Evolutionary conservation across 2,113 vertebrate genomes (phyloP).

Genomic region (Ceratotherium simum): DNA sequence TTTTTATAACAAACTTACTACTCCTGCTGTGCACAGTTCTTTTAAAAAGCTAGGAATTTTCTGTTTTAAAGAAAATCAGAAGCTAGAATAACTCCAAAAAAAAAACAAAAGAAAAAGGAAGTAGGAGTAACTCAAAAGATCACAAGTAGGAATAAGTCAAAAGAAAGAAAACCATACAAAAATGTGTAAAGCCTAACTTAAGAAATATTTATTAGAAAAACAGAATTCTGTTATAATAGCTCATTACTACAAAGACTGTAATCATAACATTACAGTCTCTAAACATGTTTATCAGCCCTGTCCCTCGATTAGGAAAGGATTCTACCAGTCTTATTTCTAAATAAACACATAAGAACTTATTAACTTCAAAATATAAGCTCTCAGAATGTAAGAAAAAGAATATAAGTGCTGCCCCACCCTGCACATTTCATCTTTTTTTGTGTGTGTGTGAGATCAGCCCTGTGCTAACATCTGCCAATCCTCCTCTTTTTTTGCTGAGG

Average conservation of each 20-base stretch:
- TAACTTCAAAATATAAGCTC: slow-evolving; percentile 4
- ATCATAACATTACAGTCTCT: neutral
- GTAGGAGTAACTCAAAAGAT: neutral
- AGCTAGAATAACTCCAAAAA: neutral
- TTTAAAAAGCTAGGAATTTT: neutral
- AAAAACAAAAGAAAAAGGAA: neutral
- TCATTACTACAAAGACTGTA: neutral
- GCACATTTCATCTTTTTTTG: neutral
- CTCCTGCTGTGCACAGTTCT: neutral
- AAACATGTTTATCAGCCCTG: neutral
- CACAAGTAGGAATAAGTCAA: neutral
- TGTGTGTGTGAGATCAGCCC: too few species aligned
- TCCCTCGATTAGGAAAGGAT: neutral
- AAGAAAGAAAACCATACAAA: neutral
- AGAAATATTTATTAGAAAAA: slow-evolving; percentile 33
- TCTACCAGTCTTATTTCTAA: neutral
- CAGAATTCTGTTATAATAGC: neutral
- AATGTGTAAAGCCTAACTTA: neutral
- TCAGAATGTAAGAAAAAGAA: neutral
- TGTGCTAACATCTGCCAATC: too few species aligned
- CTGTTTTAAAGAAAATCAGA: neutral
- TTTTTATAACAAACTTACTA: slow-evolving; percentile 28
- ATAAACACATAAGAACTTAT: neutral
- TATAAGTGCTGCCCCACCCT: neutral
- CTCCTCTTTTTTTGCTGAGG: too few species aligned